Conservation (phyloP, 2,113 vertebrate genomes). For the Spilogale gracilis region DNA sequence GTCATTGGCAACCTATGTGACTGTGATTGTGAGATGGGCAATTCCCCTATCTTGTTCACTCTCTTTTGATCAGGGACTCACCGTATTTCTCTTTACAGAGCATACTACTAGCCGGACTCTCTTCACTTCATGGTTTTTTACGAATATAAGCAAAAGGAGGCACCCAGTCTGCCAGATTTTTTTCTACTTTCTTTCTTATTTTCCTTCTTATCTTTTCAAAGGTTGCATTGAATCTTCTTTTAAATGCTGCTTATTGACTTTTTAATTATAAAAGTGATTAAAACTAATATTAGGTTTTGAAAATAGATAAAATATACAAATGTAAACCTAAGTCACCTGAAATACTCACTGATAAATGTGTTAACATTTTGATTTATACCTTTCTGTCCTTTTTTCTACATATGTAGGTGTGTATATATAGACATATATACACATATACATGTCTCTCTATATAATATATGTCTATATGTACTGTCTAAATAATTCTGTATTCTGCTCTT, state of each 20-base stretch:
- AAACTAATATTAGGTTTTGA: background rate
- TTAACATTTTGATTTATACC: background rate
- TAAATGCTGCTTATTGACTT: background rate
- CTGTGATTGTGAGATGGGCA: background rate
- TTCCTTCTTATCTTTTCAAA: constrained; percentile 12
- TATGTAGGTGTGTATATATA: background rate
- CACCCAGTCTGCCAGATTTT: no score
- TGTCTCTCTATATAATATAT: no score
- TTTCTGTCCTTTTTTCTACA: background rate
- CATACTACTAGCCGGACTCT: background rate
- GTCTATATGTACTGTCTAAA: background rate
- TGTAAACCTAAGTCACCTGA: background rate
- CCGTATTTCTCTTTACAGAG: background rate
- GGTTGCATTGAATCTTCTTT: background rate
- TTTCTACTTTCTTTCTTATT: background rate
- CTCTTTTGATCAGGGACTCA: background rate
- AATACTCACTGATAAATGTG: background rate
- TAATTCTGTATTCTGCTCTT: background rate
- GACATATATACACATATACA: no score
- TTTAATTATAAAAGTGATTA: constrained; percentile 19
- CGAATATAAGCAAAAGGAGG: background rate
- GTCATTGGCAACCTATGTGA: background rate
- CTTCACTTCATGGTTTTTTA: background rate
- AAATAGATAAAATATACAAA: background rate
- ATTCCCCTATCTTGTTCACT: background rate